A percentile compares a stretch with the other conserved stretches of the same genome.
These are phyloP conservation scores for Pseudachorutes palmiensis DNA, from an alignment of 1,140 invertebrate genomes.

Conservation along the genomic window DNA sequence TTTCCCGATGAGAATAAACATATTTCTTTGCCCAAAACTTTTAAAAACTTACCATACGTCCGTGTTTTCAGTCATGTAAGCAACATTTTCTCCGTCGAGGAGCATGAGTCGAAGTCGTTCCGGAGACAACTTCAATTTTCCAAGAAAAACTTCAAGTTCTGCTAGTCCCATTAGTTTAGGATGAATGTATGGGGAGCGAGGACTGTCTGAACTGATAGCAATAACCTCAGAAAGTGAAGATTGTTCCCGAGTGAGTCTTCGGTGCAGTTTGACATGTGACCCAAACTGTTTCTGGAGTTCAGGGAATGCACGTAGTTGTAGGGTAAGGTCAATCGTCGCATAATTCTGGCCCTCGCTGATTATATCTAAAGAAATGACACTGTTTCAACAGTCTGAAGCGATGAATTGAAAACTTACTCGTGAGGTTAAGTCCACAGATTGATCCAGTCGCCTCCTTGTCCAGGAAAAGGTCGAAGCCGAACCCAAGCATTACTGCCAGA, in stretches of 20 bases:
- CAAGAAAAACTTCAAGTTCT: not conserved
- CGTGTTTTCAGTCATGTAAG: not conserved
- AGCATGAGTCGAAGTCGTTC: not conserved
- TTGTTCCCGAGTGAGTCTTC: not conserved
- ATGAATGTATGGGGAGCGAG: not conserved
- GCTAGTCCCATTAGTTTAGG: not conserved
- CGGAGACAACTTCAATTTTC: not conserved
- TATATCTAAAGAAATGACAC: not conserved
- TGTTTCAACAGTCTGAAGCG: not conserved
- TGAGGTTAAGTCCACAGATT: not conserved
- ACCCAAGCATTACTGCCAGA: too few relatives aligned
- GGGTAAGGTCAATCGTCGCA: not conserved
- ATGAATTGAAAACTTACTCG: not conserved
- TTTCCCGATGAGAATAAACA: not conserved
- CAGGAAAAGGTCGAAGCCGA: not conserved
- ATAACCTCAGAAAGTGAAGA: not conserved
- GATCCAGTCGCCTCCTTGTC: not conserved
- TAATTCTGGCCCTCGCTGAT: not conserved
- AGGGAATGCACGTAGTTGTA: not conserved
- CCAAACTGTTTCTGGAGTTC: constrained; percentile 3
- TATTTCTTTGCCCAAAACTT: too few relatives aligned
- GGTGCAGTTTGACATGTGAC: not conserved
- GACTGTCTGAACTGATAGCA: not conserved
- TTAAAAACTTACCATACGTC: not conserved
- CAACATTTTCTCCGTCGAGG: constrained; percentile 1